Percentiles rank a stretch among this genome's conserved stretches.
These are phyloP conservation scores for Gallinago undulata DNA, from an alignment of 2,113 vertebrate genomes.

Conservation along the genomic window DNA sequence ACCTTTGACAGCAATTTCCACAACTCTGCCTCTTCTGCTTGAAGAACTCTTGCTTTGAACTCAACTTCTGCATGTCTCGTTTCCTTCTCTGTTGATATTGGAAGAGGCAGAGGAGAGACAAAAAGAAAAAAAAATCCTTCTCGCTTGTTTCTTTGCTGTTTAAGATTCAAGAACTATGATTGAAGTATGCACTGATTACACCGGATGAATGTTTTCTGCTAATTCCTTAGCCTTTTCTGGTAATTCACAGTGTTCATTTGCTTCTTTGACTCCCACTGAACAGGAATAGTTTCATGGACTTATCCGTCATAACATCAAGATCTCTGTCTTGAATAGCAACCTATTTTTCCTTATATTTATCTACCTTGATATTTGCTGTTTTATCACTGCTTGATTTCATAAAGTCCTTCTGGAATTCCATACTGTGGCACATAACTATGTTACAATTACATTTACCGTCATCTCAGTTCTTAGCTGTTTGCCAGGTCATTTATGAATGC, in stretches of 20 bases:
- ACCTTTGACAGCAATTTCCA: background rate
- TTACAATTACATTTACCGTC: background rate
- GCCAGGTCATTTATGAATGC: background rate
- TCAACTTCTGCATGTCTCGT: background rate
- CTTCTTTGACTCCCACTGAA: background rate
- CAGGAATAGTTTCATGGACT: background rate
- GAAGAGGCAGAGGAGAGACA: background rate
- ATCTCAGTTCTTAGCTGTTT: background rate
- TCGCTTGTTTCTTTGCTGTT: background rate
- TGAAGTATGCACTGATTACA: background rate
- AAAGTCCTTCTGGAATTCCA: background rate
- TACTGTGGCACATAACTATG: background rate
- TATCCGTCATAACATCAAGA: background rate
- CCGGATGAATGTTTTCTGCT: background rate
- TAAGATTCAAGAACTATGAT: background rate
- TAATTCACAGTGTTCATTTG: background rate
- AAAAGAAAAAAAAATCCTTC: background rate
- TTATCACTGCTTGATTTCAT: background rate
- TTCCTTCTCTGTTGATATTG: background rate
- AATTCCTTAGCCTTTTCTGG: background rate
- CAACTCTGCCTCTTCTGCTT: background rate
- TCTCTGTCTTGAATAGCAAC: background rate
- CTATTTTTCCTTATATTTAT: background rate
- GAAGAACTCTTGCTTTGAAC: constrained; percentile 28
- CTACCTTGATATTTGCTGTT: background rate